Conservation (phyloP, 2,888 invertebrate species). For the Xylota sylvarum region DNA sequence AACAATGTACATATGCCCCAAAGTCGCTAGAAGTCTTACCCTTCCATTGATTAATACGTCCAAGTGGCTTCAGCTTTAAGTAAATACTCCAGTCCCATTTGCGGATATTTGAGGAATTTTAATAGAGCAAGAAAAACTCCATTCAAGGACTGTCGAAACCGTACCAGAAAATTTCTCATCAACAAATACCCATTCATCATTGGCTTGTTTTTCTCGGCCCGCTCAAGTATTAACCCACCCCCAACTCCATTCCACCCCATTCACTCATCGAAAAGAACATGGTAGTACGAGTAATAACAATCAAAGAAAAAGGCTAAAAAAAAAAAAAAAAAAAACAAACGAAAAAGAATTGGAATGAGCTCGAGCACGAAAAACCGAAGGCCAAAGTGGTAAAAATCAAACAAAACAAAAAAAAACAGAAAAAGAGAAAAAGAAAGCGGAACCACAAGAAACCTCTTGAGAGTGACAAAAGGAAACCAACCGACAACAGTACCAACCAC, state of each 20-base stretch:
- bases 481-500: conserved; percentile 41
- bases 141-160: conserved; percentile 16
- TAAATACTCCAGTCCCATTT: conserved; percentile 25
- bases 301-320: conserved; percentile 49
- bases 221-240: conserved; percentile 1
- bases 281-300: conserved; percentile 49
- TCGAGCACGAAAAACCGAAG: conserved; percentile 42
- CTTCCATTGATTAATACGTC: not conserved
- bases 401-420: not conserved
- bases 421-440: conserved; percentile 13
- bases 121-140: conserved; percentile 22
- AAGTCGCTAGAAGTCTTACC: too few relatives aligned
- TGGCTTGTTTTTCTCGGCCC: conserved; percentile 18
- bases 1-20: too few relatives aligned
- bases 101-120: conserved; percentile 23
- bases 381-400: conserved; percentile 34
- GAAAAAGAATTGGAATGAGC: conserved; percentile 21
- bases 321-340: not conserved
- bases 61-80: conserved; percentile 2
- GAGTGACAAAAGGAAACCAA: conserved; percentile 68
- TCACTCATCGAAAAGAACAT: conserved; percentile 2
- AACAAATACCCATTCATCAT: conserved; percentile 62
- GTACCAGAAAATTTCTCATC: conserved; percentile 50
- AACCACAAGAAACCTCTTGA: conserved; percentile 62
- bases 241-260: not conserved